phyloP scores from a whole-genome alignment of 2,113 vertebrate genomes.

The Anseranas semipalmata region DNA sequence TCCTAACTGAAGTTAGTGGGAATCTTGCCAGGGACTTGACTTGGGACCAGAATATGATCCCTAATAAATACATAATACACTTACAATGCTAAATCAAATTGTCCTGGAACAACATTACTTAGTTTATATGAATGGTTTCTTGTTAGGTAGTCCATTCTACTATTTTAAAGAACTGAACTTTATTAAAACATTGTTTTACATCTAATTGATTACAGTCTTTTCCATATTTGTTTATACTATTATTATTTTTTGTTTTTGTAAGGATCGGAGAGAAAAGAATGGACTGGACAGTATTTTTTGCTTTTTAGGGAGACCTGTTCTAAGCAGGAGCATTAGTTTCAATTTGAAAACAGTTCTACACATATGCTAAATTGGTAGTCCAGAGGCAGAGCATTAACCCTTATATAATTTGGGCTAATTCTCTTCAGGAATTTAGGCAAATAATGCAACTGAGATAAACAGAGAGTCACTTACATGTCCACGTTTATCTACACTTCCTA shows the following conservation, averaged over 20 bases:
- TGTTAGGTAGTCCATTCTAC: background rate
- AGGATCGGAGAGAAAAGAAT: background rate
- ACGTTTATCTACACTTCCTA: slow-evolving; percentile 80
- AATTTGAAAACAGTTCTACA: background rate
- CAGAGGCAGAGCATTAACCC: slow-evolving; percentile 59
- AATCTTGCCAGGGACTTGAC: background rate
- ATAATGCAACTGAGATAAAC: slow-evolving; percentile 77
- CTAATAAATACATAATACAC: background rate
- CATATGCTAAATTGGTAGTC: slow-evolving; percentile 42
- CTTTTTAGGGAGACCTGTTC: background rate
- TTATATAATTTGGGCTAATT: slow-evolving; percentile 75
- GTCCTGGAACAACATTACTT: background rate
- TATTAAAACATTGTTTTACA: background rate
- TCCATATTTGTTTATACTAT: background rate
- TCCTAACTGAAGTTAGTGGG: background rate
- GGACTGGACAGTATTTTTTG: background rate
- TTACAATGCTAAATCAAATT: background rate
- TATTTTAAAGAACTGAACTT: background rate
- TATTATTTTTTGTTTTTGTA: background rate
- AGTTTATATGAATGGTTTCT: background rate
- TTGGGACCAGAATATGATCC: background rate
- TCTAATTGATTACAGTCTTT: background rate
- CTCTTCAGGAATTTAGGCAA: slow-evolving; percentile 73
- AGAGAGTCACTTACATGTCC: slow-evolving; percentile 71
- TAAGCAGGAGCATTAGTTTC: background rate